Percentiles rank a stretch among this genome's conserved stretches.
Conservation (phyloP, 2,888 invertebrate genomes). For the Lissonota sp. region DNA sequence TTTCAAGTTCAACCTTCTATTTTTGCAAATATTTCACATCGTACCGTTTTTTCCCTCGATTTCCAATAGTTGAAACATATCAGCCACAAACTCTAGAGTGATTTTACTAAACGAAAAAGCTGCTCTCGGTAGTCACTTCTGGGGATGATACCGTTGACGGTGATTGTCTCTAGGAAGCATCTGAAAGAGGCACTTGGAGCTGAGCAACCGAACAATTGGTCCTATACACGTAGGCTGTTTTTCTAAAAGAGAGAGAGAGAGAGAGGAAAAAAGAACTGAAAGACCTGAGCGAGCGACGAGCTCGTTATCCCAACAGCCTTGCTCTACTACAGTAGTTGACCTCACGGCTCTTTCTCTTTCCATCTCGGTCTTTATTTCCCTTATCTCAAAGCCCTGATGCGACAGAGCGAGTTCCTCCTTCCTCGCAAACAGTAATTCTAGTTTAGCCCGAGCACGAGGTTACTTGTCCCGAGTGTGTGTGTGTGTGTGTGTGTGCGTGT, state of each 20-base stretch:
- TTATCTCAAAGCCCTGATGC: constrained; percentile 29
- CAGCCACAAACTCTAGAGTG: too few relatives aligned
- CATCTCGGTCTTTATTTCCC: not conserved
- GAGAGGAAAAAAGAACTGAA: constrained; percentile 1
- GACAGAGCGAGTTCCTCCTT: not conserved
- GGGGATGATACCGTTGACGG: too few relatives aligned
- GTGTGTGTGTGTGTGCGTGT: constrained; percentile 27
- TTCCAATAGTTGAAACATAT: too few relatives aligned
- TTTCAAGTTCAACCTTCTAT: too few relatives aligned
- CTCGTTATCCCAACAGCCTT: constrained; percentile 36
- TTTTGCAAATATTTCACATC: too few relatives aligned
- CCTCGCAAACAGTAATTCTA: constrained; percentile 46
- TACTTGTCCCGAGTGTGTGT: constrained; percentile 32
- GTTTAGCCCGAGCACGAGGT: constrained; percentile 34
- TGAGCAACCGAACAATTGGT: constrained; percentile 41
- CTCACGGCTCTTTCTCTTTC: constrained; percentile 29
- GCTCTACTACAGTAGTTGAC: constrained; percentile 38
- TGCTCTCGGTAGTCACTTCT: too few relatives aligned
- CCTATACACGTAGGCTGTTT: constrained; percentile 10
- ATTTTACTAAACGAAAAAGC: too few relatives aligned
- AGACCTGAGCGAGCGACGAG: constrained; percentile 13
- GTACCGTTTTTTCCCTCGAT: too few relatives aligned
- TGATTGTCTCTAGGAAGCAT: not conserved
- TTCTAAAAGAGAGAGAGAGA: not conserved
- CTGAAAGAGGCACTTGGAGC: constrained; percentile 8